Conservation (phyloP, 2,888 invertebrate genomes). For the Empis stercorea region DNA sequence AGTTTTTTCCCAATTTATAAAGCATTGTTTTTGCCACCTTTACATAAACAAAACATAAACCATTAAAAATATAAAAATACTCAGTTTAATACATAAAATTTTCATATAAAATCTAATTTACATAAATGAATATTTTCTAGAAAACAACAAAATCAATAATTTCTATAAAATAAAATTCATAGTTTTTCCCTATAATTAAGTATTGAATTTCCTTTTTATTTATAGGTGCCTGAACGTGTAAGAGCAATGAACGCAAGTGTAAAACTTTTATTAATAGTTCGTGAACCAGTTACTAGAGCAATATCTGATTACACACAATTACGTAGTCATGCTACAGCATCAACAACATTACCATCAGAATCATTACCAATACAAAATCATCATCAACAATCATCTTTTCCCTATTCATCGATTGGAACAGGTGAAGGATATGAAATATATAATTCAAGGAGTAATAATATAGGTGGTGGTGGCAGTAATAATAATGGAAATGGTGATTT, state of each 20-base stretch:
- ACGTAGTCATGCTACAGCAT: slow-evolving; percentile 67
- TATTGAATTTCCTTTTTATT: no score
- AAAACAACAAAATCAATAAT: no score
- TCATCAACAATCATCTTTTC: slow-evolving; percentile 7
- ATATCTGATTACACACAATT: slow-evolving; percentile 96
- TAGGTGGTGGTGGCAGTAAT: background rate
- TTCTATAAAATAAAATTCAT: no score
- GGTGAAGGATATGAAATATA: background rate
- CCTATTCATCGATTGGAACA: background rate
- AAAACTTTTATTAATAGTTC: slow-evolving; percentile 81
- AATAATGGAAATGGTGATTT: background rate
- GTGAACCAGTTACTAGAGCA: slow-evolving; percentile 90
- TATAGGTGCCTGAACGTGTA: slow-evolving; percentile 81
- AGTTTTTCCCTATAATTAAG: no score
- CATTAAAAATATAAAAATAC: no score
- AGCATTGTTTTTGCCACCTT: no score
- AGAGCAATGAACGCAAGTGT: slow-evolving; percentile 87
- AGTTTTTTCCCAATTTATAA: no score
- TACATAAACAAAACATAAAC: no score
- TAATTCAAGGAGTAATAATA: slow-evolving; percentile 3
- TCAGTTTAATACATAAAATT: no score
- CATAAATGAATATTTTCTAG: no score
- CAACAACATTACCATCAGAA: slow-evolving; percentile 43
- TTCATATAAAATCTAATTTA: no score
- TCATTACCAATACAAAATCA: slow-evolving; percentile 8